A percentile compares a stretch with the other conserved stretches of the same genome.
Evolutionary conservation across 2,113 vertebrate species (phyloP).

Genomic region (Percopsis transmontana): DNA sequence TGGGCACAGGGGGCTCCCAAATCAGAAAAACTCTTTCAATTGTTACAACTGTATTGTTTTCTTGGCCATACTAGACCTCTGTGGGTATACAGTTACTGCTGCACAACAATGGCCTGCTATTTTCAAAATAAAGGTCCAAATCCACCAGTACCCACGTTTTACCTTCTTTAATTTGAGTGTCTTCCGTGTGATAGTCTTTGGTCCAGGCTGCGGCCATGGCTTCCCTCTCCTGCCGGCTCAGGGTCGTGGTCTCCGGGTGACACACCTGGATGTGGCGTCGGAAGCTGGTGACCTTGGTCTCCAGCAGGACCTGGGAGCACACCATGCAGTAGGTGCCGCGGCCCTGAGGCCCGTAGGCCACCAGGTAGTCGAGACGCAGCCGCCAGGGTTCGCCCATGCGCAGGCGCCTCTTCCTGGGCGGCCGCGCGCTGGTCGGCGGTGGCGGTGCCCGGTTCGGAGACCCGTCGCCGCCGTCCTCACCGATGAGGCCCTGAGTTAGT

Average conservation of each 20-base stretch:
- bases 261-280: conserved; percentile 86
- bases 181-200: conserved; percentile 70
- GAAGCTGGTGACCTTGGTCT: conserved; percentile 85
- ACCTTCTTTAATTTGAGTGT: conserved; percentile 60
- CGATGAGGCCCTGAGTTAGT: conserved; percentile 63
- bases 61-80: too few species aligned
- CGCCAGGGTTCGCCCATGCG: conserved; percentile 78
- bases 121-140: too few species aligned
- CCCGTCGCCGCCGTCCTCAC: conserved; percentile 49
- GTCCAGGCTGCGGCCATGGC: conserved; percentile 87
- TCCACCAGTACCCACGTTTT: conserved; percentile 11
- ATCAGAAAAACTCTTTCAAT: too few species aligned
- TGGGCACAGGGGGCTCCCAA: too few species aligned
- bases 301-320: conserved; percentile 83
- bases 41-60: too few species aligned
- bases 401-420: conserved; percentile 62
- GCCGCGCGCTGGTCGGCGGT: conserved; percentile 32
- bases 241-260: conserved; percentile 83
- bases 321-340: conserved; percentile 87
- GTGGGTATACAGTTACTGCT: too few species aligned
- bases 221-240: conserved; percentile 76
- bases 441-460: conserved; percentile 26
- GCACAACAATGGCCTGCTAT: too few species aligned
- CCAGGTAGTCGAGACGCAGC: conserved; percentile 87
- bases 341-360: conserved; percentile 83